These are phyloP conservation scores for Platyscapa corneri DNA, from an alignment of 1,140 invertebrate species.

Conservation along the genomic window DNA sequence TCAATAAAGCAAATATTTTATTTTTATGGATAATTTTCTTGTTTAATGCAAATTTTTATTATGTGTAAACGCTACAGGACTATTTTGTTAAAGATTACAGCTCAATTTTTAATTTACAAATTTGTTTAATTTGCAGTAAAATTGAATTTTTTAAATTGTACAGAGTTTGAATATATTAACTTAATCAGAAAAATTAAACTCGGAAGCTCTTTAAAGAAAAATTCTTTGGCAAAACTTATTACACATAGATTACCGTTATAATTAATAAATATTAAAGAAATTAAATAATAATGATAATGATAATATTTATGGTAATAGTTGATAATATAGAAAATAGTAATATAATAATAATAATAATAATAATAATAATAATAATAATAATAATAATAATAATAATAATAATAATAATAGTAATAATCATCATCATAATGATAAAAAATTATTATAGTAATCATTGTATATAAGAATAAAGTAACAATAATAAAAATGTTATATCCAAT, in stretches of 20 bases:
- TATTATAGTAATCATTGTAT: background rate
- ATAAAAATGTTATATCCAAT: slow-evolving; percentile 11
- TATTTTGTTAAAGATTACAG: slow-evolving; percentile 25
- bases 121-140: too few relatives aligned
- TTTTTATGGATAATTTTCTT: slow-evolving; percentile 5
- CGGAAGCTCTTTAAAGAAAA: slow-evolving; percentile 51
- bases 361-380: slow-evolving; percentile 55
- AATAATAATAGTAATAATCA: slow-evolving; percentile 53
- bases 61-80: slow-evolving; percentile 25
- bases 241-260: slow-evolving; percentile 72
- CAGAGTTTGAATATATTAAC: slow-evolving; percentile 28
- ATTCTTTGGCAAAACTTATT: slow-evolving; percentile 76
- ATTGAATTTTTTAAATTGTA: slow-evolving; percentile 33
- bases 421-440: slow-evolving; percentile 20
- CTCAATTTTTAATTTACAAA: slow-evolving; percentile 9
- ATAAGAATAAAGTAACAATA: slow-evolving; percentile 45
- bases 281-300: slow-evolving; percentile 70
- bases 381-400: slow-evolving; percentile 60
- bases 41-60: background rate
- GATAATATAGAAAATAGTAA: slow-evolving; percentile 37
- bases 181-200: slow-evolving; percentile 36
- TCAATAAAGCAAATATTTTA: slow-evolving; percentile 47
- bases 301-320: slow-evolving; percentile 59
- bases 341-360: slow-evolving; percentile 57
- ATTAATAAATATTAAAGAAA: slow-evolving; percentile 74